Percentiles rank a stretch among this genome's conserved stretches.
Conservation (phyloP, 2,113 vertebrate species). For the Cisticola juncidis region DNA sequence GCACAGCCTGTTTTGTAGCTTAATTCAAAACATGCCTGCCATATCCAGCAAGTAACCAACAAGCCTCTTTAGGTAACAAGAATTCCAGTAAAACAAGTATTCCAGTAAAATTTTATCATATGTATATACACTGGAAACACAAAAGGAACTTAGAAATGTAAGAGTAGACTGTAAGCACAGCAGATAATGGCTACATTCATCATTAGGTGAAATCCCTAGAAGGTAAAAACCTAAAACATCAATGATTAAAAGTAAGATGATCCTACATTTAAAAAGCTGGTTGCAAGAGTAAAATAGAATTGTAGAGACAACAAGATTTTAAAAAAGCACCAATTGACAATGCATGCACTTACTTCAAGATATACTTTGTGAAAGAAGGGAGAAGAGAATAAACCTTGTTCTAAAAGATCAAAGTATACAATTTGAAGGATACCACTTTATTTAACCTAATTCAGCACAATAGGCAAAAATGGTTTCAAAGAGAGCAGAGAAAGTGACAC, state of each 20-base stretch:
- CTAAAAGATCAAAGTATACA: neutral
- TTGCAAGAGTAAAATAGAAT: neutral
- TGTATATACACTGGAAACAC: neutral
- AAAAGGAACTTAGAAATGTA: neutral
- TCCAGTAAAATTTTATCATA: neutral
- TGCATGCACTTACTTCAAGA: neutral
- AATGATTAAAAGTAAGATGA: neutral
- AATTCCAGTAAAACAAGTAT: no score
- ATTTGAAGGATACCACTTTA: neutral
- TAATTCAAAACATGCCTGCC: neutral
- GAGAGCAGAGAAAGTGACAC: accelerated
- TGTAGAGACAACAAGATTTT: neutral
- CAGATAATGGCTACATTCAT: neutral
- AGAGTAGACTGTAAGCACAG: neutral
- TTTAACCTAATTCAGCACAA: neutral
- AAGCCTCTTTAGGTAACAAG: neutral
- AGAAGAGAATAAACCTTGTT: neutral
- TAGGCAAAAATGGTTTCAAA: neutral
- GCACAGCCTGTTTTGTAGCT: neutral
- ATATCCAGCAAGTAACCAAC: neutral
- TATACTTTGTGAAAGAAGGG: neutral
- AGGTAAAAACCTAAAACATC: neutral
- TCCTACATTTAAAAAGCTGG: neutral
- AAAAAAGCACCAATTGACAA: neutral
- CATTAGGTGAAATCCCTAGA: neutral